Conservation (phyloP, 2,797 vertebrate genomes). For the Sebastes alutus region DNA sequence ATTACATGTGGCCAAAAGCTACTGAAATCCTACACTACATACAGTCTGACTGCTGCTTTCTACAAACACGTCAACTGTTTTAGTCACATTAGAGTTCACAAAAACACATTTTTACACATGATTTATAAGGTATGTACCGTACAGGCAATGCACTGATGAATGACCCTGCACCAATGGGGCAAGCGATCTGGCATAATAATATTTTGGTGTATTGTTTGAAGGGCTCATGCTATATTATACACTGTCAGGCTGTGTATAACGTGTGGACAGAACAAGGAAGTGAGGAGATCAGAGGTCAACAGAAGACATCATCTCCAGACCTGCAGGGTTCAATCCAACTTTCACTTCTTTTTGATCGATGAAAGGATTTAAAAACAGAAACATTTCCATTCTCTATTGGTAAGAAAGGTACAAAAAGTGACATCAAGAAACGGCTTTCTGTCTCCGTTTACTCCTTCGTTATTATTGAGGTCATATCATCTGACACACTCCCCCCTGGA, state of each 20-base stretch:
- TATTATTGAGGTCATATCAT: conserved; percentile 54
- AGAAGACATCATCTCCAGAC: neutral
- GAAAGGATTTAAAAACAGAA: neutral
- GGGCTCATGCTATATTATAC: neutral
- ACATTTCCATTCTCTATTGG: neutral
- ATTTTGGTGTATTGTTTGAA: neutral
- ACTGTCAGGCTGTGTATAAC: neutral
- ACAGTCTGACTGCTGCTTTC: neutral
- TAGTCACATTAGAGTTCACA: neutral
- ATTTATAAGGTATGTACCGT: neutral
- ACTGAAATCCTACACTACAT: neutral
- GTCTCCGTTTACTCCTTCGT: conserved; percentile 22
- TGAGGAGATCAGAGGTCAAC: neutral
- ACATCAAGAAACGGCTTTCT: neutral
- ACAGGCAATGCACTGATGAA: neutral
- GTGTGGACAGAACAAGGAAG: neutral
- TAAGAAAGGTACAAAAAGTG: neutral
- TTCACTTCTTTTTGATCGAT: neutral
- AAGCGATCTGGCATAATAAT: neutral
- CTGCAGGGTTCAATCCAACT: neutral
- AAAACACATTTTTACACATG: neutral
- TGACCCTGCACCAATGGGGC: neutral
- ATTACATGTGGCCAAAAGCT: neutral
- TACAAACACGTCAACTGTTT: neutral
- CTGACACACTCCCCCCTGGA: conserved; percentile 37